phyloP scores from a whole-genome alignment of 2,797 vertebrate species.

The Pelochelys cantorii region DNA sequence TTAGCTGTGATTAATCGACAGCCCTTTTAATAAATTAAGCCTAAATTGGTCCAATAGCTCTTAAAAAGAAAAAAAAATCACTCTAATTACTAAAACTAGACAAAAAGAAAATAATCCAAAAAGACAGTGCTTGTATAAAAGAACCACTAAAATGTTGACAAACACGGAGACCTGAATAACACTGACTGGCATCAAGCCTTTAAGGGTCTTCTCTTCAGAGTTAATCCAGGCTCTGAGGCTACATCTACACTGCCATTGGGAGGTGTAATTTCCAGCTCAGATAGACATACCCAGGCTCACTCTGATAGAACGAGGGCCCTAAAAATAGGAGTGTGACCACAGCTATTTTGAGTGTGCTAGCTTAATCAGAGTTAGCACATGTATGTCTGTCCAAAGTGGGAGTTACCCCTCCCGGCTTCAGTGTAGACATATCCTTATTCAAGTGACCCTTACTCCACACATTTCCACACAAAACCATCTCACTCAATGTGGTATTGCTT shows the following conservation, averaged over 20 bases:
- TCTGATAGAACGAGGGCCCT: neutral
- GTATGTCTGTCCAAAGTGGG: neutral
- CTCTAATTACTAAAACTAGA: fast-evolving
- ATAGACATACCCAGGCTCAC: neutral
- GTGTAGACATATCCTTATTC: neutral
- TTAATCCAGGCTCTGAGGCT: neutral
- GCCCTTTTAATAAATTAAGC: neutral
- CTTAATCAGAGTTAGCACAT: neutral
- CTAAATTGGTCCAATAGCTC: neutral
- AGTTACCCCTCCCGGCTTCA: neutral
- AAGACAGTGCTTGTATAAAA: neutral
- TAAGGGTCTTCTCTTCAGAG: neutral
- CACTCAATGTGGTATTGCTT: fast-evolving
- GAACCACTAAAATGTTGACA: neutral
- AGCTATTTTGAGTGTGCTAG: neutral
- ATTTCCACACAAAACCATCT: neutral
- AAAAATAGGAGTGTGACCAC: neutral
- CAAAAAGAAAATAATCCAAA: neutral
- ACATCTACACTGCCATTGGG: neutral
- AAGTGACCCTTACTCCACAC: neutral
- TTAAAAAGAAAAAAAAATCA: neutral
- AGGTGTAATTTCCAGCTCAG: neutral
- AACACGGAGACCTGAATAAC: neutral
- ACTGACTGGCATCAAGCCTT: neutral
- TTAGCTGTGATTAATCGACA: too few relatives aligned